Base-by-base conservation (phyloP, 2,888 invertebrate genomes). In the Pollenia labialis region DNA sequence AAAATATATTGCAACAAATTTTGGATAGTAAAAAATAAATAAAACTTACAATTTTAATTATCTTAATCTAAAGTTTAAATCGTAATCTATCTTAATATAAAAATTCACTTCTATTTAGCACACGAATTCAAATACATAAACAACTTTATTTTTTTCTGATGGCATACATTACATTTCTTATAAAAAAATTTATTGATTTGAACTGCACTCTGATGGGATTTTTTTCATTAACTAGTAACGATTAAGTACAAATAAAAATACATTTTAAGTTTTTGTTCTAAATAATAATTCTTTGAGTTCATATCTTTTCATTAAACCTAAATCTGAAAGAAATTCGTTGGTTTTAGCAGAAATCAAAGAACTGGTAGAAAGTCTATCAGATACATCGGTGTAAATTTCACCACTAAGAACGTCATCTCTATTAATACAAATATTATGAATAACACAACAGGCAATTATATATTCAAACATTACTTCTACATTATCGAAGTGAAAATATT, bases 391-490 rank as follows among this genome's bases (percentile, higher is more conserved):
- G 46, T 46, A 54, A 16, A 66, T 44, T 56, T 66, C 54, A 12
- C 23, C 69, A 18, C 46, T 42, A 18, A 64, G 58, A 42, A 81
- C 23, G 74, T 91, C 90, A 54, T 66, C 14, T 14, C 52, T 89
- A 72, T 71, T 85, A 68, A 90, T 89, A 81, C 90, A 90, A 40
- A 90, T 80, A 83, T 90, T 90, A 54, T 91, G 89, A 18, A 90
- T 48, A 40, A 89, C 88, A 87, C 90, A 90, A 72, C 89, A 90
- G 16, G 83, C 71, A 16, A 90, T 84, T 60, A 90, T 88, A 85
- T 90, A 90, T 77, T 89, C 88, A 48, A 74, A 62, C 84, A 85
- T 62, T 4, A 68, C 69, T 48, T 84, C 66, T 10, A 83, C 75
- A 14, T 77, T 71, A n/a, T 74, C 16, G 42, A 87, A 81, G 11